Evolutionary conservation across 2,797 vertebrate genomes (phyloP).

Genomic region (Gastrophryne carolinensis): DNA sequence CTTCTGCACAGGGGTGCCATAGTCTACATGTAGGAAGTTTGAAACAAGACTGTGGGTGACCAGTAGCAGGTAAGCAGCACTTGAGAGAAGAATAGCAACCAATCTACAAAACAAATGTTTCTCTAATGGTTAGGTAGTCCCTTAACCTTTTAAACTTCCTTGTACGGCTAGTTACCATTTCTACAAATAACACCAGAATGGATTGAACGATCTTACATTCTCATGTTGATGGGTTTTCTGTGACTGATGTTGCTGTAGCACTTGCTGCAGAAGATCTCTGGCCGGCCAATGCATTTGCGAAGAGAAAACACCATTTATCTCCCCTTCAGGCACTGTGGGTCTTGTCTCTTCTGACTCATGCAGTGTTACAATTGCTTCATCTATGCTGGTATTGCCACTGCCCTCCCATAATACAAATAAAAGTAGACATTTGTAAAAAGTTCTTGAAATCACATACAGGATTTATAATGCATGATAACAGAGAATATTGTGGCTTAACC

Average conservation of each 20-base stretch:
- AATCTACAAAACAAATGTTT: no score
- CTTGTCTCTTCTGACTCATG: background rate
- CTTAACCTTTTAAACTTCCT: no score
- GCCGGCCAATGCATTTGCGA: slow-evolving; percentile 23
- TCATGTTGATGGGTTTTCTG: slow-evolving; percentile 65
- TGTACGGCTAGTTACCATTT: no score
- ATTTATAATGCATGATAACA: background rate
- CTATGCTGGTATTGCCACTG: background rate
- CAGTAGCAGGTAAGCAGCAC: no score
- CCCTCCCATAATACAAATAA: background rate
- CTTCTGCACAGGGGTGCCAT: no score
- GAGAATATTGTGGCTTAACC: no score
- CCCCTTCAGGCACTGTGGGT: background rate
- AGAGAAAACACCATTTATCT: background rate
- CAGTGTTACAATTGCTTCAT: background rate
- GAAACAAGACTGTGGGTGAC: no score
- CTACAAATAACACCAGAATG: no score
- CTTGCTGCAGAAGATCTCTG: slow-evolving; percentile 62
- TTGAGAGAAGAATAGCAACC: no score
- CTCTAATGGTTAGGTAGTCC: no score
- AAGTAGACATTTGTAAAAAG: background rate
- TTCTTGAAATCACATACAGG: no score
- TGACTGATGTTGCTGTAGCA: slow-evolving; percentile 67
- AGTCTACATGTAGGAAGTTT: no score
- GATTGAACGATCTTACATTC: slow-evolving; percentile 53